Evolutionary conservation across 2,113 vertebrate genomes (phyloP).

Genomic region (Dipodomys spectabilis): DNA sequence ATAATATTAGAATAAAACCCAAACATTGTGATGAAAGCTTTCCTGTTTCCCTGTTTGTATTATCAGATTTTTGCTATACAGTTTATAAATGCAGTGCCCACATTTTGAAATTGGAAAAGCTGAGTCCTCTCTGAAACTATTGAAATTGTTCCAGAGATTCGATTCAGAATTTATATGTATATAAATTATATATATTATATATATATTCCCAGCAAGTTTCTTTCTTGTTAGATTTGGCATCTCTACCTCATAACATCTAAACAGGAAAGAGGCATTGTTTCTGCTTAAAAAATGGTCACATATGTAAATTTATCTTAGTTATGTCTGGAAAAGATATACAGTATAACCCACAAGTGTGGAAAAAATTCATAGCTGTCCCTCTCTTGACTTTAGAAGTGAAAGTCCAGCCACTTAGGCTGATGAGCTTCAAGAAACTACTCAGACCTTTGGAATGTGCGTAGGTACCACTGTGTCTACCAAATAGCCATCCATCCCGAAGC

Average conservation of each 20-base stretch:
- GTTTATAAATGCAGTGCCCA: not conserved
- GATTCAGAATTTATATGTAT: not conserved
- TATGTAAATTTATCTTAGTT: not conserved
- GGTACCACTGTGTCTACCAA: conserved; percentile 35
- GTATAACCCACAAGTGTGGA: not conserved
- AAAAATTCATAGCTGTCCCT: not conserved
- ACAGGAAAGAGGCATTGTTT: not conserved
- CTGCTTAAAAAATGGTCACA: not conserved
- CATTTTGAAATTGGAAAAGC: conserved; percentile 47
- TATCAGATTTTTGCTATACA: not conserved
- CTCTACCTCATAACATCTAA: not conserved
- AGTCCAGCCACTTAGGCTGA: conserved; percentile 25
- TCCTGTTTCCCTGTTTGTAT: not conserved
- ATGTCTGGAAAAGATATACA: conserved; percentile 32
- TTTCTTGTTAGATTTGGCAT: not conserved
- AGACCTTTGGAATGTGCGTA: conserved; percentile 58
- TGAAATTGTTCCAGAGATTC: conserved; percentile 25
- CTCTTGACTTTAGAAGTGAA: conserved; percentile 24
- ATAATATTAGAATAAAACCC: no score
- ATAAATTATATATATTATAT: no score
- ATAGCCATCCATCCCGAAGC: conserved; percentile 56
- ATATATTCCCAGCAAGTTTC: not conserved
- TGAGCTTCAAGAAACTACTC: conserved; percentile 17
- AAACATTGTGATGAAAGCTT: not conserved
- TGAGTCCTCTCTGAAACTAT: not conserved